Evolutionary conservation across 2,888 invertebrate species (phyloP), one percentile per base, ranked within the genome.

Genomic region (Microctonus aethiopoides): DNA sequence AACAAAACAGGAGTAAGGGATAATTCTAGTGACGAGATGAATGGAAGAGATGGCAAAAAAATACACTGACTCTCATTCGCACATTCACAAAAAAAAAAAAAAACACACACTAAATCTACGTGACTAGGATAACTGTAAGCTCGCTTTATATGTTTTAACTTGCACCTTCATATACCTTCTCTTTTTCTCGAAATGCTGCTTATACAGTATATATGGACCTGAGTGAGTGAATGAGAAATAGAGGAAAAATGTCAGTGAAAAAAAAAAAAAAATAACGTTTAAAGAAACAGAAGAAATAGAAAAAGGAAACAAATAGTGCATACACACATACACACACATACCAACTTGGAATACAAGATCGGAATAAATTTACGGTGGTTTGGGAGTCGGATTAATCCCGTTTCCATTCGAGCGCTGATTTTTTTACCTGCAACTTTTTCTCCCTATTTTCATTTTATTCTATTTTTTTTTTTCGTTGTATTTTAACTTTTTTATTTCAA

Each of bases 121-220:
- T 84, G 84, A 83, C 80, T 74, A 67, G 83, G 80, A 81, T 84
- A 82, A 80, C 77, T 75, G 77, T 74, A 71, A 74, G 76, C 76
- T 76, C 69, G 75, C 74, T 70, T 75, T 73, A 70, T 71, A 64
- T 78, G 67, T 78, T 76, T 76, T 75, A 74, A 62, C 73, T 72
- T 67, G 70, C 71, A 71, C 74, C 72, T 70, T 74, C 60, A 67
- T 54, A 66, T 41, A 41, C 32, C 39, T 24, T 56, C 0, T 34
- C 57, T 61, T 26, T 67, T 66, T 57, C 56, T 60, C 63, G n/a
- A 1, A 24, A 13, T 9, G 32, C 9, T 16, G 16, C 20, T n/a
- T 20, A 57, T 34, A 57, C 7, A 29, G 5, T 29, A 11, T 34
- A 5, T 29, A 11, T 34, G 34, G 41, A 20, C n/a, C n/a, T n/a